Percentiles rank a stretch among this genome's conserved stretches.
Evolutionary conservation across 2,113 vertebrate species (phyloP).

Genomic region (Thunnus maccoyii): DNA sequence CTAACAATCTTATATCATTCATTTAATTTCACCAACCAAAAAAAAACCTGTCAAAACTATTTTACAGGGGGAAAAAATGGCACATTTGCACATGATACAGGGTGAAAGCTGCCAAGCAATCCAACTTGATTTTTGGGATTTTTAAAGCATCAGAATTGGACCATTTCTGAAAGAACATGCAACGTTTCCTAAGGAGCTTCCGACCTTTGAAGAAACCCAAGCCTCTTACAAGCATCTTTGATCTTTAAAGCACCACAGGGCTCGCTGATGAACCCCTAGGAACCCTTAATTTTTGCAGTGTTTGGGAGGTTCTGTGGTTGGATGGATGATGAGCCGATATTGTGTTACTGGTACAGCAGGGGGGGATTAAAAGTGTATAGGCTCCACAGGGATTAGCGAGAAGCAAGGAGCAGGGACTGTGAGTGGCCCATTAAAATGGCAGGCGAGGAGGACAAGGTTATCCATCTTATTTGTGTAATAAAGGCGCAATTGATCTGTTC

Average conservation of each 20-base stretch:
- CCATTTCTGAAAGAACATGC: conserved; percentile 10
- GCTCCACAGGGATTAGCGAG: conserved; percentile 74
- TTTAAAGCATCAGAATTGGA: not conserved
- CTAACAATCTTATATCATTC: not conserved
- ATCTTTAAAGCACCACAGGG: conserved; percentile 35
- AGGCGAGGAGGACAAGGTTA: conserved; percentile 68
- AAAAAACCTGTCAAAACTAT: too few species aligned
- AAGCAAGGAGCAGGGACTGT: conserved; percentile 58
- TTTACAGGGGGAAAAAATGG: too few species aligned
- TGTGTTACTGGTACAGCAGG: conserved; percentile 58
- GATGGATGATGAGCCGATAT: conserved; percentile 60
- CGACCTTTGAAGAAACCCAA: conserved; percentile 37
- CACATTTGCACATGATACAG: not conserved
- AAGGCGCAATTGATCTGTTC: conserved; percentile 76
- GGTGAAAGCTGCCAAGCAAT: not conserved
- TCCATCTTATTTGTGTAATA: conserved; percentile 79
- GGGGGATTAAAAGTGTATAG: conserved; percentile 71
- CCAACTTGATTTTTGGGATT: conserved; percentile 8
- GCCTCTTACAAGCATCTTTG: conserved; percentile 38
- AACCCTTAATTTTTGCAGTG: conserved; percentile 52
- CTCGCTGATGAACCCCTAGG: conserved; percentile 32
- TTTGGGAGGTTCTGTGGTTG: conserved; percentile 42
- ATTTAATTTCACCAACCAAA: not conserved
- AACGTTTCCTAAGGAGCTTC: conserved; percentile 1
- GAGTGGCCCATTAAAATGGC: conserved; percentile 77